Base-by-base conservation (phyloP, 1,140 invertebrate species). In the Parasteatoda tepidariorum region DNA sequence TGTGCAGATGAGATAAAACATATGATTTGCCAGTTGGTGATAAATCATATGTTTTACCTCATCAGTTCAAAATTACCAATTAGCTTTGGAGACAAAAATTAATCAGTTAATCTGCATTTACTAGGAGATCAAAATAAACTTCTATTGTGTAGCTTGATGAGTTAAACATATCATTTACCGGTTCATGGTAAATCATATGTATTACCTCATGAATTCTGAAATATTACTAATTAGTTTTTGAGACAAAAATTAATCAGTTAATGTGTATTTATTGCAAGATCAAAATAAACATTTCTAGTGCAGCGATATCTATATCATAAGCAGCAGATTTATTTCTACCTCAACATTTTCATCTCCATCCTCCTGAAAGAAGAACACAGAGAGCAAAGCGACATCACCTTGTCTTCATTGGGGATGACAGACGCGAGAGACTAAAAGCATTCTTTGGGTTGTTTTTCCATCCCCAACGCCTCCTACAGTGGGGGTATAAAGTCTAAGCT, bases 381-480 rank as follows among this genome's bases (percentile, higher is more conserved):
- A 22, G 31, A 33, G 24, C 7, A 24, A 66, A 30, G 31, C 62
- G 62, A 66, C 31, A 28, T 66, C 62, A 7, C 41, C 7, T 18
- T 31, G 26, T 30, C 11, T 48, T 78, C 74, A 78, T 78, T 78
- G 74, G 61, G 22, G 34, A 62, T 78, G 74, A 78, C 74, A 78
- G 62, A 22, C 61, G 26, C n/a, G 74, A 78, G 74, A 33, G 62
- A 22, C 74, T 78, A 78, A 78, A 78, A 78, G 74, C 74, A 66
- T 78, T 62, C 62, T 66, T 78, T 66, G 66, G 74, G 74, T 54
- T 66, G 31, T 66, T 66, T 78, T 38, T 62, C 55, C 74, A 59
- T 66, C 74, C 74, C 34, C 55, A 64, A 66, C 74, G 74, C 61
- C 74, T 66, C 66, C 33, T 66, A 7, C 68, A 30, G 57, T 54